Base-by-base conservation (phyloP, 2,888 invertebrate species). In the Antheraea yamamai region DNA sequence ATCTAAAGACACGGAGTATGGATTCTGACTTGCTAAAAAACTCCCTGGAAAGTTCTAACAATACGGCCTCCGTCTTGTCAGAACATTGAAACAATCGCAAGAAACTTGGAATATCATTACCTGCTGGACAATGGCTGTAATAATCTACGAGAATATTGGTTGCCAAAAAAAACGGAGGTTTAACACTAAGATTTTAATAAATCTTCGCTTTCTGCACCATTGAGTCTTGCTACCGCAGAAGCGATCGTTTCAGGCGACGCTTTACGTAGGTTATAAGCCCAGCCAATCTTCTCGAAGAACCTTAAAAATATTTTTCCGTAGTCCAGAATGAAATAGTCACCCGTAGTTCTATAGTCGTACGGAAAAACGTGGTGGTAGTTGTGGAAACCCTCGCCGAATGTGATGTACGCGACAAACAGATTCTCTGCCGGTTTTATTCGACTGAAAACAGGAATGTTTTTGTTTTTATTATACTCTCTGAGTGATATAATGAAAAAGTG, bases 311-410 rank as follows among this genome's bases (percentile, higher is more conserved):
- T 70, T 0, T 83, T 82, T 0, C 81, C 73, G 3, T 76, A 51
- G 75, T 83, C 82, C 26, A 88, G 76, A 35, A 78, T 76, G n/a
- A 79, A 80, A 1, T 84, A 84, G 6, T 86, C n/a, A 73, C 88
- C 89, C 0, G 84, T 84, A 0, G 87, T 79, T 8, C 82, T 79
- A 30, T 88, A 89, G 75, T 90, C 89, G 81, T 82, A 87, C 0
- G 89, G 89, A 71, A 85, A 89, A 0, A 81, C 83, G 51, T 89
- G 89, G 73, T 89, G 89, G 73, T 84, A 89, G 47, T 89, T 90
- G 68, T 90, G 89, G 66, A 83, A 89, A 0, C 89, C 89, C 75
- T 89, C 89, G 0, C 89, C 89, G 4, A 81, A 75, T 0, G 83
- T 78, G 0, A 83, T 2, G 0, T 84, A 20, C 0, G 85, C 79